Evolutionary conservation across 2,113 vertebrate genomes (phyloP).

Genomic region (Pycnonotus jocosus): DNA sequence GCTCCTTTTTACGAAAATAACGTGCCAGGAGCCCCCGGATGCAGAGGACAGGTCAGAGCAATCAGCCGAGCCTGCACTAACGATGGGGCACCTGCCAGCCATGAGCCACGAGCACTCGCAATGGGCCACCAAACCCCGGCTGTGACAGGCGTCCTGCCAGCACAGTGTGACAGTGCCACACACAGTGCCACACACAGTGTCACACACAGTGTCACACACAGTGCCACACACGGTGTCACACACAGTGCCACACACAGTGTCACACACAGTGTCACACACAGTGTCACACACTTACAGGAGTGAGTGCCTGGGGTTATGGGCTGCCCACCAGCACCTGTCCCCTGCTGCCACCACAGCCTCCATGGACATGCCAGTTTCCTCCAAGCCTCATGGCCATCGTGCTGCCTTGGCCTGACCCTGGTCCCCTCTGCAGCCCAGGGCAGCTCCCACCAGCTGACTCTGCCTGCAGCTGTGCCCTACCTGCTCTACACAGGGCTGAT

Average conservation of each 20-base stretch:
- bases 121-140: accelerated
- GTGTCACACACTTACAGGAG: too few relatives aligned
- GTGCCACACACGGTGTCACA: too few relatives aligned
- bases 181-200: too few relatives aligned
- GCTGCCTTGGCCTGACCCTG: background rate
- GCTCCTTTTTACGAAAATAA: conserved; percentile 14
- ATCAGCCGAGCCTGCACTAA: accelerated
- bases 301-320: conserved; percentile 41
- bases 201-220: too few relatives aligned
- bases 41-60: background rate
- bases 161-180: accelerated
- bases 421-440: background rate
- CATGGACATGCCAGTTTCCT: accelerated
- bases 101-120: accelerated
- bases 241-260: too few relatives aligned
- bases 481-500: accelerated
- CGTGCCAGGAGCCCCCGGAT: background rate
- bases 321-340: background rate
- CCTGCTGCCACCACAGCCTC: background rate
- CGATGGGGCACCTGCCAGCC: background rate
- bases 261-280: too few relatives aligned
- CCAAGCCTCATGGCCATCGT: background rate
- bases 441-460: background rate
- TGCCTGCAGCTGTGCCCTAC: accelerated
- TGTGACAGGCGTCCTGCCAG: accelerated